phyloP scores from a whole-genome alignment of 2,888 invertebrate species.

The Catocala fraxini region DNA sequence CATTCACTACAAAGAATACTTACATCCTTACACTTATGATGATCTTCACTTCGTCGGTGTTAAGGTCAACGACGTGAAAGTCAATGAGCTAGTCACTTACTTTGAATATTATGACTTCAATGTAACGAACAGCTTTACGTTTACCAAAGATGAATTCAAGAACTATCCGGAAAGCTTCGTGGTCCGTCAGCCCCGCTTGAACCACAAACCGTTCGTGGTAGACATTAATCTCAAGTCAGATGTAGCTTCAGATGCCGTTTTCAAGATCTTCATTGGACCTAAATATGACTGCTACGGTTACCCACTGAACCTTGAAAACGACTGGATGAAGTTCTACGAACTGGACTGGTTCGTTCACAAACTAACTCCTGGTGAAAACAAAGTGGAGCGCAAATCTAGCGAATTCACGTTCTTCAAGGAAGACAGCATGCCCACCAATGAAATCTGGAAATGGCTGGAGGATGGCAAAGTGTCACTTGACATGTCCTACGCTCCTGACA shows the following conservation, averaged over 20 bases:
- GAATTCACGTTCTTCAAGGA: constrained; percentile 89
- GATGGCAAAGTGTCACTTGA: constrained; percentile 85
- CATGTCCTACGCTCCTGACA: constrained; percentile 85
- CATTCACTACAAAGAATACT: constrained; percentile 87
- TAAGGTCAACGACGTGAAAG: constrained; percentile 87
- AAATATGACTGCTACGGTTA: constrained; percentile 89
- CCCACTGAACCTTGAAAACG: constrained; percentile 82
- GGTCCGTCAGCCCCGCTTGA: constrained; percentile 90
- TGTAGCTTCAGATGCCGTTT: constrained; percentile 85
- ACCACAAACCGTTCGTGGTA: constrained; percentile 90
- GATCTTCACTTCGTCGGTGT: constrained; percentile 88
- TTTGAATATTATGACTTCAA: constrained; percentile 90
- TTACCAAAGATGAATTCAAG: constrained; percentile 66
- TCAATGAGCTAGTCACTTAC: constrained; percentile 89
- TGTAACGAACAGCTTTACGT: constrained; percentile 85
- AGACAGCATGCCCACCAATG: constrained; percentile 89
- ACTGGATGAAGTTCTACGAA: constrained; percentile 88
- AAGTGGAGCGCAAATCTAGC: constrained; percentile 89
- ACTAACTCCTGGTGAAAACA: constrained; percentile 89
- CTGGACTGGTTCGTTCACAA: constrained; percentile 88
- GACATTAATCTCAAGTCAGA: constrained; percentile 88
- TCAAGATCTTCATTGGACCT: constrained; percentile 91
- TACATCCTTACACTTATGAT: constrained; percentile 87
- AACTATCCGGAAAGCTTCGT: constrained; percentile 76
- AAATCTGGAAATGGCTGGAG: constrained; percentile 88